A percentile compares a stretch with the other conserved stretches of the same genome.
Conservation (phyloP, 1,140 invertebrate species). For the Coboldia fuscipes region DNA sequence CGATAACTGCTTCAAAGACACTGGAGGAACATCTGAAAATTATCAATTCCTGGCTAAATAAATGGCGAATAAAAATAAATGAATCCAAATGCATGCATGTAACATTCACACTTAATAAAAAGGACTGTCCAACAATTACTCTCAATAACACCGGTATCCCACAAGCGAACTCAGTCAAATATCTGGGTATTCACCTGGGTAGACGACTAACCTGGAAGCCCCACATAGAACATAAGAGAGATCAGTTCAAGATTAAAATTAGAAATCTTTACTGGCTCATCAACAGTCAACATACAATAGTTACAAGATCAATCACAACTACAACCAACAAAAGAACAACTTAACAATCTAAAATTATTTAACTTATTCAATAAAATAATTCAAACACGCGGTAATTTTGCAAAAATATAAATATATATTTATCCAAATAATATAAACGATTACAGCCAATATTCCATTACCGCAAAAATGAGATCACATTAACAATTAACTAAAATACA, state of each 20-base stretch:
- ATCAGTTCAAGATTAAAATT: conserved; percentile 3
- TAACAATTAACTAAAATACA: too few species aligned
- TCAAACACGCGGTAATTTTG: too few species aligned
- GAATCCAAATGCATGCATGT: conserved; percentile 10
- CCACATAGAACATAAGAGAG: conserved; percentile 6
- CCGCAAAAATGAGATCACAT: too few species aligned
- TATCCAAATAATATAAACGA: too few species aligned
- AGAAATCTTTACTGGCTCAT: too few species aligned
- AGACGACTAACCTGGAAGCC: conserved; percentile 4
- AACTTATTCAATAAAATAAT: too few species aligned
- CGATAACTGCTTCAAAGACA: conserved; percentile 5
- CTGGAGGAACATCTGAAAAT: conserved; percentile 8
- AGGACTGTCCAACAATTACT: conserved; percentile 6
- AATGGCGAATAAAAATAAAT: conserved; percentile 12
- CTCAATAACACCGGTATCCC: conserved; percentile 5
- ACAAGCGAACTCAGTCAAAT: conserved; percentile 4
- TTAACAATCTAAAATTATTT: too few species aligned
- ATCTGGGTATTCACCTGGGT: conserved; percentile 6
- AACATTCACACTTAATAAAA: conserved; percentile 9
- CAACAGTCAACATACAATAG: background rate
- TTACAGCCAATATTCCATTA: too few species aligned
- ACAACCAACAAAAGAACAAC: too few species aligned
- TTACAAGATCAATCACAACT: too few species aligned
- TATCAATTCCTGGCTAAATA: conserved; percentile 8
- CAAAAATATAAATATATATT: too few species aligned